phyloP scores from a whole-genome alignment of 30 jellyfish, hydroid and myxozoan species.

The Hydractinia echinata region DNA sequence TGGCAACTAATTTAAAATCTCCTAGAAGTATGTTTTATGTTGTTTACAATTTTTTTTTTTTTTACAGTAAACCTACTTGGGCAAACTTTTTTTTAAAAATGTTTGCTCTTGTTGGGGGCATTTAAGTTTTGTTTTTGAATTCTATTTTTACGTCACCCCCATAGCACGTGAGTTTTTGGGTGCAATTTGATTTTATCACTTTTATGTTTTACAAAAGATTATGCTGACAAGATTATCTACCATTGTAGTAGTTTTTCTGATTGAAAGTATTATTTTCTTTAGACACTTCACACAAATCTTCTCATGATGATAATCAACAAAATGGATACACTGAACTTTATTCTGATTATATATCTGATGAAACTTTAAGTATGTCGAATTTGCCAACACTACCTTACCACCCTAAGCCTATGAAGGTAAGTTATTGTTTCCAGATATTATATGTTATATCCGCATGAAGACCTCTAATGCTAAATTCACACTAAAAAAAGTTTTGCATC shows the following conservation, averaged over 20 bases:
- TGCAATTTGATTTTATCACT: too few species aligned
- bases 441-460: too few species aligned
- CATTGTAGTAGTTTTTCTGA: background rate
- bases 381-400: conserved; percentile 66
- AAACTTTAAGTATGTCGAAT: conserved; percentile 35
- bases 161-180: too few species aligned
- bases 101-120: too few species aligned
- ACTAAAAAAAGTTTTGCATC: too few species aligned
- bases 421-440: background rate
- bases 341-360: conserved; percentile 52
- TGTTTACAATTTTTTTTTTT: background rate
- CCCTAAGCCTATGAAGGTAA: conserved; percentile 77
- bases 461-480: background rate
- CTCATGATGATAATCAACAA: background rate
- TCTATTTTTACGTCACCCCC: too few species aligned
- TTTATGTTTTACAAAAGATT: too few species aligned
- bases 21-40: conserved; percentile 7
- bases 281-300: conserved; percentile 9
- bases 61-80: background rate
- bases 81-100: too few species aligned
- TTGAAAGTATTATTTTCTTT: background rate
- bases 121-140: too few species aligned
- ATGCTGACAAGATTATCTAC: too few species aligned
- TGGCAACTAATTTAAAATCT: conserved; percentile 30
- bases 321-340: background rate